A percentile compares a stretch with the other conserved stretches of the same genome.
These are phyloP conservation scores for Andrena camellia DNA, from an alignment of 2,888 invertebrate genomes.

Conservation along the genomic window DNA sequence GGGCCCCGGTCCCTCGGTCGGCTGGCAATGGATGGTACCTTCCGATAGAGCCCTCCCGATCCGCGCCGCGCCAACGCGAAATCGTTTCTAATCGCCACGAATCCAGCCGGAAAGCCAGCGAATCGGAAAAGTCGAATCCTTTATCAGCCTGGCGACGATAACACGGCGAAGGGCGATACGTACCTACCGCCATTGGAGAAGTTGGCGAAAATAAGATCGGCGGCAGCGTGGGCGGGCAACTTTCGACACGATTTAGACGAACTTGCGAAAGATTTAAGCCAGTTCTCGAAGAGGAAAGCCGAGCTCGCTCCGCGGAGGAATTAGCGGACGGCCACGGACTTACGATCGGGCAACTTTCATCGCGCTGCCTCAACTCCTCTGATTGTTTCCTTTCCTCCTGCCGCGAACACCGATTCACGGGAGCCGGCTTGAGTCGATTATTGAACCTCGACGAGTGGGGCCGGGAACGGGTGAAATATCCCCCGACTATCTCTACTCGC, in stretches of 20 bases:
- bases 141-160: slow-evolving; percentile 1
- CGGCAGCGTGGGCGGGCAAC: not conserved
- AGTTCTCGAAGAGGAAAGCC: not conserved
- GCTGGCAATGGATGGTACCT: too few species aligned
- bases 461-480: not conserved
- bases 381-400: slow-evolving; percentile 8
- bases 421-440: not conserved
- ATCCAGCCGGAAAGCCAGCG: not conserved
- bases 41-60: too few species aligned
- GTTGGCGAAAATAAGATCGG: not conserved
- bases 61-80: not conserved
- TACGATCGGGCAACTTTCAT: slow-evolving; percentile 16
- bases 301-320: not conserved
- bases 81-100: not conserved
- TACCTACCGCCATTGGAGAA: not conserved
- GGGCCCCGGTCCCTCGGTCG: too few species aligned
- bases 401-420: not conserved
- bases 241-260: not conserved
- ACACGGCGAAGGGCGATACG: not conserved
- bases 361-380: not conserved
- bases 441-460: not conserved
- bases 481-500: not conserved
- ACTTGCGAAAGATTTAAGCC: slow-evolving; percentile 2
- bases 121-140: slow-evolving; percentile 5
- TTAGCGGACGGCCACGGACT: slow-evolving; percentile 12